A percentile compares a stretch with the other conserved stretches of the same genome.
Conservation (phyloP, 2,888 invertebrate genomes). For the Pachycephus smyrnensis region DNA sequence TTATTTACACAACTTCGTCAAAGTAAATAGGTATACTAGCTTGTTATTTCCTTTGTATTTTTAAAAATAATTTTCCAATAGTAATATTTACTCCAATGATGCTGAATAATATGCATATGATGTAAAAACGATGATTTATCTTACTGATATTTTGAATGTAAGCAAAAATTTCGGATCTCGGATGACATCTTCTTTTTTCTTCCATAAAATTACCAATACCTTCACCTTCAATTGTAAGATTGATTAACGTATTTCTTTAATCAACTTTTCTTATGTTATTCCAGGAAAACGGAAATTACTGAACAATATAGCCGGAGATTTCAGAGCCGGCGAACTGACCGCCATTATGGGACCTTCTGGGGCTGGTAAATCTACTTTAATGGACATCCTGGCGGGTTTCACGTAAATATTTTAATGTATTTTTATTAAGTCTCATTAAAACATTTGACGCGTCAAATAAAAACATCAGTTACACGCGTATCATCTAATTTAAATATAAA, state of each 20-base stretch:
- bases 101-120: no score
- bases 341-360: slow-evolving; percentile 93
- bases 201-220: background rate
- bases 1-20: background rate
- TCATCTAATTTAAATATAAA: background rate
- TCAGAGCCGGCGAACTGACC: slow-evolving; percentile 80
- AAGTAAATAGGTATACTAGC: background rate
- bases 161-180: no score
- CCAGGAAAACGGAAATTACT: slow-evolving; percentile 65
- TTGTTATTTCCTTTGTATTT: background rate
- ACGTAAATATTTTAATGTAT: slow-evolving; percentile 74
- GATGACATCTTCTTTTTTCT: background rate
- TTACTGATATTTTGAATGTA: no score
- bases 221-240: background rate
- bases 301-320: slow-evolving; percentile 73
- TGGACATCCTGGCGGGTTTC: slow-evolving; percentile 91
- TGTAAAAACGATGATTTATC: no score
- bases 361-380: slow-evolving; percentile 87
- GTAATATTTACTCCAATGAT: no score
- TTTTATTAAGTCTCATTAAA: slow-evolving; percentile 4
- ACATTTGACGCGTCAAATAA: background rate
- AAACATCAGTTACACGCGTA: background rate
- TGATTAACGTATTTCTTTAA: background rate
- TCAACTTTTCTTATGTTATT: slow-evolving; percentile 33
- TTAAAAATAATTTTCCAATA: background rate